These are phyloP conservation scores for Ptychadena robeensis DNA, from an alignment of 2,797 vertebrate genomes.

Conservation along the genomic window DNA sequence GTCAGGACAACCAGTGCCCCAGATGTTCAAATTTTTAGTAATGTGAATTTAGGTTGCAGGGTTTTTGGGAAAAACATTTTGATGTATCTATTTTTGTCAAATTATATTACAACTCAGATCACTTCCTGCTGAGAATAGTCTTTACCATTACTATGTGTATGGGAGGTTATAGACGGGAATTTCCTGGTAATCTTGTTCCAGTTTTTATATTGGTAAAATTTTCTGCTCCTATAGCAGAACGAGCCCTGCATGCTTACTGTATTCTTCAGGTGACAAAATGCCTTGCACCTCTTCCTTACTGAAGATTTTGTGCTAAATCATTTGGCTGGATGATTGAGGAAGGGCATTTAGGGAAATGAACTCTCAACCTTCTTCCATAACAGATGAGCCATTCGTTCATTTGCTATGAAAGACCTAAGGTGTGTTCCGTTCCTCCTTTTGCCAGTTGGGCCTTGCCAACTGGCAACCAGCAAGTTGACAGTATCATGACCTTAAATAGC, in stretches of 20 bases:
- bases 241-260: constrained; percentile 84
- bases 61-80: too few relatives aligned
- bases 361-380: constrained; percentile 19
- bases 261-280: constrained; percentile 86
- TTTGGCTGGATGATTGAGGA: constrained; percentile 68
- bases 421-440: not conserved
- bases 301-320: constrained; percentile 79
- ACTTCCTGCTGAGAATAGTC: too few relatives aligned
- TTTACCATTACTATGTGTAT: too few relatives aligned
- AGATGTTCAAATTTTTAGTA: too few relatives aligned
- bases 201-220: constrained; percentile 63
- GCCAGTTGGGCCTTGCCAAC: constrained; percentile 74
- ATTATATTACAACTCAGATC: too few relatives aligned
- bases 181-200: constrained; percentile 75
- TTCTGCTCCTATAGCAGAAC: constrained; percentile 69
- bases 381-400: constrained; percentile 11
- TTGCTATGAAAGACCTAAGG: constrained; percentile 59
- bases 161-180: not conserved
- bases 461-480: constrained; percentile 78
- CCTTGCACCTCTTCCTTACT: constrained; percentile 93
- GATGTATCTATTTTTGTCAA: too few relatives aligned
- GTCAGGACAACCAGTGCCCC: too few relatives aligned
- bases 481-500: constrained; percentile 72
- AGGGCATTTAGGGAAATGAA: constrained; percentile 76
- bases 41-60: too few relatives aligned